phyloP scores from a whole-genome alignment of 2,888 invertebrate species.

The Perizoma affinitatum region DNA sequence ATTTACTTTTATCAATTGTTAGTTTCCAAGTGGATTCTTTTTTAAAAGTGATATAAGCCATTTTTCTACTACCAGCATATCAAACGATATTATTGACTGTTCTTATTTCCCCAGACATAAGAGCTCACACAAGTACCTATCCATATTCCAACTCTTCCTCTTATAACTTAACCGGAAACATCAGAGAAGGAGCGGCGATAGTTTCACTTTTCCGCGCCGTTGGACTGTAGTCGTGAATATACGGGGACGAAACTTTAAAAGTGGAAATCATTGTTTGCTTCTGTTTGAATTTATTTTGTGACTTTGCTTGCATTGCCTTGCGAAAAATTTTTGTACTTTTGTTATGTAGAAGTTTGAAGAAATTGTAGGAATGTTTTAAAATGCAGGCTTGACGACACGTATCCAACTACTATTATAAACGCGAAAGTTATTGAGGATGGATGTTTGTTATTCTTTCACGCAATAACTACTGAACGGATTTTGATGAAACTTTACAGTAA shows the following conservation, averaged over 20 bases:
- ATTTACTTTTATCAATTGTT: too few relatives aligned
- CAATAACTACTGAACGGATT: too few relatives aligned
- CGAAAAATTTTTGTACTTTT: background rate
- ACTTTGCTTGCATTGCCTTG: conserved; percentile 21
- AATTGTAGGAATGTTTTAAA: background rate
- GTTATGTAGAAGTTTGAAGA: background rate
- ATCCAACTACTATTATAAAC: too few relatives aligned
- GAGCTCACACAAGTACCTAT: background rate
- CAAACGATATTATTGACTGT: too few relatives aligned
- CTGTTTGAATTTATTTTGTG: conserved; percentile 42
- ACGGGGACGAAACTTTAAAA: conserved; percentile 66
- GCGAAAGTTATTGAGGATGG: too few relatives aligned
- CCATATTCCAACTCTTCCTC: conserved; percentile 10
- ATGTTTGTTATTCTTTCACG: too few relatives aligned
- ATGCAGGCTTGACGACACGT: too few relatives aligned
- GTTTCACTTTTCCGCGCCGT: conserved; percentile 79
- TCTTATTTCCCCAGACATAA: too few relatives aligned
- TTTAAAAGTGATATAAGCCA: too few relatives aligned
- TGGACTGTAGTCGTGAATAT: conserved; percentile 71
- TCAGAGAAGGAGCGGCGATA: conserved; percentile 55
- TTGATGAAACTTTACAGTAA: too few relatives aligned
- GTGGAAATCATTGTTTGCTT: conserved; percentile 63
- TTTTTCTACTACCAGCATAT: too few relatives aligned
- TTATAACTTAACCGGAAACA: conserved; percentile 41
- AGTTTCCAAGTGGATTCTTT: too few relatives aligned